Evolutionary conservation across 2,888 invertebrate genomes (phyloP), one percentile per base, ranked within the genome.

Genomic region (Meloe dianella): DNA sequence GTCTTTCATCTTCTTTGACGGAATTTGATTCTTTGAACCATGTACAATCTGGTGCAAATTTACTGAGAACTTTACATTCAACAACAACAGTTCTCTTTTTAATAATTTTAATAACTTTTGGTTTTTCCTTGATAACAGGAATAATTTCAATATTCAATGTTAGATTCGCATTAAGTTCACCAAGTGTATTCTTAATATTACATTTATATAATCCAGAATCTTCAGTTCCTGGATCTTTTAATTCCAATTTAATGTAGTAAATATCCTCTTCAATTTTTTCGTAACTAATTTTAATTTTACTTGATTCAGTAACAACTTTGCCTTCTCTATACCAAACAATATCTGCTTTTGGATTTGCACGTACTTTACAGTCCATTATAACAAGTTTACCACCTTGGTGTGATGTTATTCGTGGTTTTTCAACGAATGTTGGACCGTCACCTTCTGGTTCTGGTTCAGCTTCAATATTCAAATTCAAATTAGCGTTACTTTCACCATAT

Each of bases 141-240:
- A 95, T 92, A 87, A 96, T 97, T 92, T 97, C 97, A 86, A 98
- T 96, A 85, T 98, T 98, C 78, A 98, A 90, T 75, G 97, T 97
- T 74, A 98, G 89, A 86, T 98, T 98, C 69, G 97, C 97, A 83
- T 97, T 97, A 73, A 97, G 90, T 88, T 98, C 98, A 77, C 98
- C 99, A 81, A 95, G 90, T 79, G 91, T 90, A 85, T 98, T 98
- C 85, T 96, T 97, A 79, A 97, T 96, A 81, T 96, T 97, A 85
- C 98, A 98, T 85, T 98, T 97, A 87, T 98, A 99, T 71, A 97
- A 88, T 74, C 98, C 99, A 77, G 97, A 97, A 86, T 99, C 98
- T 80, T 95, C 94, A 72, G 95, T 89, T 80, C 94, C 94, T 73
- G 97, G 97, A 85, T 97, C 96, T 79, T 90, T 89, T 51, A 96